Evolutionary conservation across 1,140 invertebrate genomes (phyloP), one percentile per base, ranked within the genome.

Genomic region (Bombyx mandarina): DNA sequence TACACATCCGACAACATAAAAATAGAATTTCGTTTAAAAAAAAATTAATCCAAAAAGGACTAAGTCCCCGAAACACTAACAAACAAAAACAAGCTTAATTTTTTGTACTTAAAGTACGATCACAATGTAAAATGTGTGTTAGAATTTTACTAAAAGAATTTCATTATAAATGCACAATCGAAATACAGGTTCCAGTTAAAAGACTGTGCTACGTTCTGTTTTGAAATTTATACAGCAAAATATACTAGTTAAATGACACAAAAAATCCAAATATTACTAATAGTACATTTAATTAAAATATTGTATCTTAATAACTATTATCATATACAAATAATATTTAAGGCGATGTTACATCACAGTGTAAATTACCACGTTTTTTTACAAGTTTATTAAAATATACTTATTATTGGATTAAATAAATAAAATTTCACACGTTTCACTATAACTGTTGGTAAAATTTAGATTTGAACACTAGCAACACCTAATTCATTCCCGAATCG

Each of bases 81-180:
- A 57, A 45, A 57, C 54, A 63, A 43, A 44, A 60, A 50, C 43
- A 49, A 63, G 3, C 26, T 35, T 51, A 22, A 51, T 35, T 10
- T 61, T 67, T 70, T 74, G 78, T 83, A 83, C 80, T 83, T 57
- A 73, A 43, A 81, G 77, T 83, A 83, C 80, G 62, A 73, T 76
- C 69, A 77, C 65, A 69, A 62, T 58, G 51, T 57, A 52, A 55
- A 64, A 57, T 66, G 60, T 35, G 2, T 2, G 2, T 59, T 61
- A 60, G 46, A 54, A 56, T 18, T 51, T 54, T 54, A 6, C 9
- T 43, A 54, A 45, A n/a, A 44, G n/a, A 54, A 54, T 8, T 18
- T 26, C 35, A 57, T 56, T 46, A 57, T 62, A 60, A 63, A 73
- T 61, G 62, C 56, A 51, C 48, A 55, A 60, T 51, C 51, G 22